Base-by-base conservation (phyloP, 2,113 vertebrate genomes). In the Cottus gobio region DNA sequence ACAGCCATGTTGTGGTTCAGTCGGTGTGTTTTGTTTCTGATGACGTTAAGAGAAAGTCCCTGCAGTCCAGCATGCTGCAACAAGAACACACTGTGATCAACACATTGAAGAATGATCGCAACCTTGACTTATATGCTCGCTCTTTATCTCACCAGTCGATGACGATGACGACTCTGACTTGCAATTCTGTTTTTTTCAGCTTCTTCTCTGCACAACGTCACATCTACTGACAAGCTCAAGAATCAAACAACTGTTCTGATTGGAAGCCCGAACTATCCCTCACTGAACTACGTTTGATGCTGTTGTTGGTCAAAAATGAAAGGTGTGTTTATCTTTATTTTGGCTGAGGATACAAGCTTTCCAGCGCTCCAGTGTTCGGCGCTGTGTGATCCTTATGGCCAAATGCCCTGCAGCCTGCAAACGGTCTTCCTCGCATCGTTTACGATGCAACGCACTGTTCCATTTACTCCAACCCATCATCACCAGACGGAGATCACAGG, bases 321-420 rank as follows among this genome's bases (percentile, higher is more conserved):
- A 54, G 24, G 3, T 48, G 10, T 54, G 44, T 70, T n/a, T 3
- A 3, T 65, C 70, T 65, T 62, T 26, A 52, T 26, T 46, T 39
- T 15, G 39, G 58, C 24, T 64, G 37, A 94, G 95, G 97, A 99
- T 99, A 99, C 97, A 97, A 44, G 88, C 87, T 84, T 79, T 96
- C 97, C 97, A 98, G 75, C 1, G 89, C 2, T 48, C 57, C 57
- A 98, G 93, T 10, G 46, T 90, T 82, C 92, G 92, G 37, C 86
- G 28, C 28, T 96, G 87, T 0, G 57, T 83, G 77, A 84, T 85
- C 83, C 64, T 93, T 28, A 42, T 36, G 73, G 93, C 94, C 73
- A 96, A 85, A 7, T 66, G 80, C 11, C 71, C 84, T 44, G 93
- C 74, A 28, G 50, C 80, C 46, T 92, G 84, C 20, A 64, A 80